phyloP scores from a whole-genome alignment of 2,888 invertebrate genomes.

The Drosophila percnosoma region DNA sequence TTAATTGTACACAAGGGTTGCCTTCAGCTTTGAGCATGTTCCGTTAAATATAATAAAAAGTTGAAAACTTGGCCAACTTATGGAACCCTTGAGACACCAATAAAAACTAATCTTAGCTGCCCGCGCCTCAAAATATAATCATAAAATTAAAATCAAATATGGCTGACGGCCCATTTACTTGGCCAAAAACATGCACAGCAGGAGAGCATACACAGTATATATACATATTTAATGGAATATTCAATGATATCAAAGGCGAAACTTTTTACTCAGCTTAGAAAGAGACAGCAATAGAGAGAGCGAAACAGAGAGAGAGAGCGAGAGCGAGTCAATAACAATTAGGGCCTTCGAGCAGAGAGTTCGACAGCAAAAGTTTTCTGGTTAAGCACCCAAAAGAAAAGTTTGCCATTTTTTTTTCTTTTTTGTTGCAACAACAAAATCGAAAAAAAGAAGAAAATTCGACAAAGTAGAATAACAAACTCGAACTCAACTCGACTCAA shows the following conservation, averaged over 20 bases:
- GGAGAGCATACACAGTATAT: constrained; percentile 7
- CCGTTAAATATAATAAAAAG: constrained; percentile 1
- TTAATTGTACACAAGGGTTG: neutral
- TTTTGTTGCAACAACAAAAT: neutral
- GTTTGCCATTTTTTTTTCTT: constrained; percentile 24
- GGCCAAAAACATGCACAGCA: constrained; percentile 23
- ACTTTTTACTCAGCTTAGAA: constrained; percentile 4
- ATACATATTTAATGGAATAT: constrained; percentile 41
- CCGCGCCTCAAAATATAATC: constrained; percentile 39
- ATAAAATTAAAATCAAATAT: constrained; percentile 30
- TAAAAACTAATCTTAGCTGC: constrained; percentile 23
- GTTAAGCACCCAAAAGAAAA: constrained; percentile 24
- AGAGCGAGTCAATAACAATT: constrained; percentile 75
- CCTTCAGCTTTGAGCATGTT: neutral
- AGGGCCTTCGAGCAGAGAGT: constrained; percentile 39
- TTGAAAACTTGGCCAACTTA: constrained; percentile 18
- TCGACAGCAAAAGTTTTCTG: constrained; percentile 43
- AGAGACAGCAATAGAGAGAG: neutral
- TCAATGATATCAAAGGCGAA: constrained; percentile 25
- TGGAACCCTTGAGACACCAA: constrained; percentile 13
- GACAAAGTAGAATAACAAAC: constrained; percentile 3
- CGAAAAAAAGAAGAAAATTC: neutral
- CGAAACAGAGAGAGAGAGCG: constrained; percentile 34
- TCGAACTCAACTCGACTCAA: constrained; percentile 6
- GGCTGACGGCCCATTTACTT: constrained; percentile 46